phyloP scores from a whole-genome alignment of 2,888 invertebrate genomes.

The Colostygia pectinataria region DNA sequence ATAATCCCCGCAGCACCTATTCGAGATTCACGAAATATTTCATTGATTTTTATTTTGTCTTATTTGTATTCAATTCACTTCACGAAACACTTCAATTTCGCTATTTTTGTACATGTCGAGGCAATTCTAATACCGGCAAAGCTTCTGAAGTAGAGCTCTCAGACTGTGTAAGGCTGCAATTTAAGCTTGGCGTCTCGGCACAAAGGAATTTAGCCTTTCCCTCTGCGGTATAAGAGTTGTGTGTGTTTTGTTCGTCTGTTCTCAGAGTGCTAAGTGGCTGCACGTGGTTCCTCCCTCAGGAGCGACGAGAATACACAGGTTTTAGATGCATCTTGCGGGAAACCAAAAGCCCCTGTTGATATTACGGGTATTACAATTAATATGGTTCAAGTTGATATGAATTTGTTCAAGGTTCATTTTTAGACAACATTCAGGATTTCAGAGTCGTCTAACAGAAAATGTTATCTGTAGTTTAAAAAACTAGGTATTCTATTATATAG shows the following conservation, averaged over 20 bases:
- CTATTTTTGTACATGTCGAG: slow-evolving; percentile 76
- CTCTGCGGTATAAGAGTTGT: slow-evolving; percentile 43
- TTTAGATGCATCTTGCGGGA: slow-evolving; percentile 74
- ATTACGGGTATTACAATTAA: slow-evolving; percentile 72
- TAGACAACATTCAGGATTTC: too few species aligned
- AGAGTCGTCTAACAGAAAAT: too few species aligned
- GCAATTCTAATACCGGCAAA: slow-evolving; percentile 73
- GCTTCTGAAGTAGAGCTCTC: slow-evolving; percentile 72
- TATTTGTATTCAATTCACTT: slow-evolving; percentile 63
- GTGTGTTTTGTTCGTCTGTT: slow-evolving; percentile 55
- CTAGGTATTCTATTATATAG: too few species aligned
- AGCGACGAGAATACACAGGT: slow-evolving; percentile 60
- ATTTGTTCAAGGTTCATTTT: slow-evolving; percentile 28
- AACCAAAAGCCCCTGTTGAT: slow-evolving; percentile 67
- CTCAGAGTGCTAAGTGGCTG: slow-evolving; percentile 74
- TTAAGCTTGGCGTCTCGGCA: slow-evolving; percentile 47
- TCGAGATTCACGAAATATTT: slow-evolving; percentile 39
- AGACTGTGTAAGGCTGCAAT: slow-evolving; percentile 65
- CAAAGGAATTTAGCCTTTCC: slow-evolving; percentile 64
- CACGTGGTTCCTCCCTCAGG: slow-evolving; percentile 70
- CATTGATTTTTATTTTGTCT: slow-evolving; percentile 47
- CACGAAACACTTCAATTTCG: slow-evolving; percentile 66
- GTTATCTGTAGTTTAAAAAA: too few species aligned
- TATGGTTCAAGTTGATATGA: slow-evolving; percentile 58
- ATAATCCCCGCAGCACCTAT: slow-evolving; percentile 21